phyloP scores from a whole-genome alignment of 2,797 vertebrate species.

The Mus spretus region DNA sequence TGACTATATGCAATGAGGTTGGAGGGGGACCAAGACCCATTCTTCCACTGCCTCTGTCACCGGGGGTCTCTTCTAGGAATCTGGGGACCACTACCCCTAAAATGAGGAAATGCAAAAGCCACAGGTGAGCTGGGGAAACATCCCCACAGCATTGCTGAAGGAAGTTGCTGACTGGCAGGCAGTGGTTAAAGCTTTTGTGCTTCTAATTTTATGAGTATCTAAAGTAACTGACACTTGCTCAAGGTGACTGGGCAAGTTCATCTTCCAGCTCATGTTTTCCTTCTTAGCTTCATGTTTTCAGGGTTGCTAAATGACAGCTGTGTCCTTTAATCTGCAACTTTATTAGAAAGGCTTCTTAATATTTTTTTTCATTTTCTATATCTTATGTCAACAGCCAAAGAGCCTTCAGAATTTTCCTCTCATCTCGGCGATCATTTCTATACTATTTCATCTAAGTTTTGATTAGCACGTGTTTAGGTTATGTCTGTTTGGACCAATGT shows the following conservation, averaged over 20 bases:
- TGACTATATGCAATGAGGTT: not conserved
- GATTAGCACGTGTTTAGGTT: not conserved
- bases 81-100: not conserved
- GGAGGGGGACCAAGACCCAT: no score
- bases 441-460: slow-evolving; percentile 66
- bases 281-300: slow-evolving; percentile 3
- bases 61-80: not conserved
- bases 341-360: slow-evolving; percentile 3
- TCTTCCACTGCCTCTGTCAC: not conserved
- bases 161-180: slow-evolving; percentile 15
- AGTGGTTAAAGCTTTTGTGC: not conserved
- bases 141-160: not conserved
- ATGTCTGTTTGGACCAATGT: not conserved
- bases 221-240: slow-evolving; percentile 6
- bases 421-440: slow-evolving; percentile 87
- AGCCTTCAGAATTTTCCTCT: not conserved
- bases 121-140: not conserved
- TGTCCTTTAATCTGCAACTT: not conserved
- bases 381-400: not conserved
- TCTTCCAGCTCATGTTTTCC: not conserved
- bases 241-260: not conserved
- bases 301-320: not conserved
- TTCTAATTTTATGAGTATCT: not conserved
- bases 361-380: slow-evolving; percentile 27
- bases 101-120: not conserved